phyloP scores from a whole-genome alignment of 1,140 invertebrate genomes.

The Drosophila pallidifrons region DNA sequence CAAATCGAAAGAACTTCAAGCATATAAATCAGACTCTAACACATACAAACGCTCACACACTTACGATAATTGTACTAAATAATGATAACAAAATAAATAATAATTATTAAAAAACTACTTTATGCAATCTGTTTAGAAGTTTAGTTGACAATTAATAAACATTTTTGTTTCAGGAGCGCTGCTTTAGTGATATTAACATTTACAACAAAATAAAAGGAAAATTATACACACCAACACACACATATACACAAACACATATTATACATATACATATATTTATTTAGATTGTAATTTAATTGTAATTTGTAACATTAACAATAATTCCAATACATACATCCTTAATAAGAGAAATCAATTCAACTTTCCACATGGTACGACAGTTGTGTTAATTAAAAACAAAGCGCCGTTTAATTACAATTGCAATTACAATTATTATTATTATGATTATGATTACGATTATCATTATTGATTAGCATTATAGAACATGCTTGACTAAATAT shows the following conservation, averaged over 20 bases:
- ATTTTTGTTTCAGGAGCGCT: conserved; percentile 65
- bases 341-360: conserved; percentile 26
- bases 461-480: conserved; percentile 78
- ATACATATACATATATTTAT: conserved; percentile 55
- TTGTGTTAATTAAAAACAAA: conserved; percentile 44
- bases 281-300: conserved; percentile 62
- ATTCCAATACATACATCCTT: conserved; percentile 36
- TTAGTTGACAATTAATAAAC: conserved; percentile 46
- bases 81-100: conserved; percentile 24
- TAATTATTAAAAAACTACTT: conserved; percentile 23
- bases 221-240: no score
- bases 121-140: conserved; percentile 42
- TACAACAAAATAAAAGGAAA: conserved; percentile 53
- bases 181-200: conserved; percentile 83
- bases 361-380: conserved; percentile 29
- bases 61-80: conserved; percentile 40
- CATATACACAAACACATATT: conserved; percentile 46
- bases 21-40: conserved; percentile 24
- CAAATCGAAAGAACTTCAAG: conserved; percentile 40
- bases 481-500: conserved; percentile 81
- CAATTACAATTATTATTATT: conserved; percentile 58
- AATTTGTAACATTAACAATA: conserved; percentile 44
- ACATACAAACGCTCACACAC: conserved; percentile 23
- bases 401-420: conserved; percentile 59
- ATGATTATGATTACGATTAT: conserved; percentile 60